Evolutionary conservation across 2,888 invertebrate species (phyloP).

Genomic region (Atherix ibis): DNA sequence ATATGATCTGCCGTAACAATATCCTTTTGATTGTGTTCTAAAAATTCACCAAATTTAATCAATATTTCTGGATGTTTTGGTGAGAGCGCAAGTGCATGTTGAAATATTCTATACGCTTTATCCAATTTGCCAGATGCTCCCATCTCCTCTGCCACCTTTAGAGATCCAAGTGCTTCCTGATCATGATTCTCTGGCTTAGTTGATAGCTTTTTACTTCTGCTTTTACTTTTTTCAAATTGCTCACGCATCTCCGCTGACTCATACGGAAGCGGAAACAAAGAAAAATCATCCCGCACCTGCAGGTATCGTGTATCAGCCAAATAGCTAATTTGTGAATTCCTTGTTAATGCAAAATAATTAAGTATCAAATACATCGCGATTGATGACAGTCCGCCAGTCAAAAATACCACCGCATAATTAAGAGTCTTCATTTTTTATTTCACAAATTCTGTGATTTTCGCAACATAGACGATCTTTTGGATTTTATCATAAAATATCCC

Average conservation of each 20-base stretch:
- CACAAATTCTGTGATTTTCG: too few relatives aligned
- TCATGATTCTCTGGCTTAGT: neutral
- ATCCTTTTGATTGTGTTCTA: slow-evolving; percentile 73
- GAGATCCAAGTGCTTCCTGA: slow-evolving; percentile 65
- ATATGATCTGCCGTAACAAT: slow-evolving; percentile 79
- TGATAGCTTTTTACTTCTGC: neutral
- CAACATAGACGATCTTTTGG: too few relatives aligned
- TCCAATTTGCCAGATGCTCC: slow-evolving; percentile 64
- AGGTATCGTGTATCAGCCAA: slow-evolving; percentile 24
- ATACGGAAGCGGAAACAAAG: too few relatives aligned
- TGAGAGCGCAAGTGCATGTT: slow-evolving; percentile 81
- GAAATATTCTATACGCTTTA: slow-evolving; percentile 71
- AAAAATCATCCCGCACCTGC: slow-evolving; percentile 28
- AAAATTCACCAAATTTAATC: slow-evolving; percentile 81
- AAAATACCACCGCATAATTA: too few relatives aligned
- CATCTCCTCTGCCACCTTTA: slow-evolving; percentile 76
- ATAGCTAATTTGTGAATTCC: slow-evolving; percentile 19
- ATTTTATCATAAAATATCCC: too few relatives aligned
- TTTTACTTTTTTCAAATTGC: too few relatives aligned
- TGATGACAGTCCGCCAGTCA: slow-evolving; percentile 10
- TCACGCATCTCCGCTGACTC: too few relatives aligned
- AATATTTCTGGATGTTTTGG: slow-evolving; percentile 86
- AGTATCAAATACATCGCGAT: slow-evolving; percentile 6
- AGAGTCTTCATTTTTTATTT: too few relatives aligned
- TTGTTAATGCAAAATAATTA: slow-evolving; percentile 5